Percentiles rank a stretch among this genome's conserved stretches.
phyloP scores from a whole-genome alignment of 2,888 invertebrate genomes.

The Cephus sareptanus region DNA sequence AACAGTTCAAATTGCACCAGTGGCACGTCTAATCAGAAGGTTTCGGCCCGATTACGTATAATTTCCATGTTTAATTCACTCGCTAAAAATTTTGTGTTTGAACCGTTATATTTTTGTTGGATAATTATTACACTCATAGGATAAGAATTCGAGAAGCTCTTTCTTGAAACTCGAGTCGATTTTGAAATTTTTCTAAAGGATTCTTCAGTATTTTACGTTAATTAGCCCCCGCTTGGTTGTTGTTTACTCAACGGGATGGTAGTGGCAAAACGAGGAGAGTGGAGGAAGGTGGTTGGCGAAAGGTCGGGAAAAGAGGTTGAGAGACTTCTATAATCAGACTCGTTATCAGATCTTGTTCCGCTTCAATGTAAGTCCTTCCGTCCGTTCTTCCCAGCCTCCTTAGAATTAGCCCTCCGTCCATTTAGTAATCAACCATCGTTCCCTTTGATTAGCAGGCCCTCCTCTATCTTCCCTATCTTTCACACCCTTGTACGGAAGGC shows the following conservation, averaged over 20 bases:
- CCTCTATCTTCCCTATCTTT: background rate
- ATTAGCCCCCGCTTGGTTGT: constrained; percentile 32
- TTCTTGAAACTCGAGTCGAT: background rate
- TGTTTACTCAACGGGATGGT: constrained; percentile 31
- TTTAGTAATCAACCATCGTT: constrained; percentile 44
- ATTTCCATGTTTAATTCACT: background rate
- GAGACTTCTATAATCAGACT: constrained; percentile 41
- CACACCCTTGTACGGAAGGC: background rate
- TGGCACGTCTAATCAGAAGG: background rate
- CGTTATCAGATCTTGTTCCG: constrained; percentile 40
- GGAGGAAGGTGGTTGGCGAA: constrained; percentile 34
- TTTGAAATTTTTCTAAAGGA: background rate
- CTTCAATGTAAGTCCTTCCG: constrained; percentile 16
- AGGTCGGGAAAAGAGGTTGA: constrained; percentile 29
- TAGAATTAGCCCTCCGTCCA: constrained; percentile 41
- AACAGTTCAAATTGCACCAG: background rate
- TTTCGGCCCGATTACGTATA: background rate
- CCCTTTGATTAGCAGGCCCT: constrained; percentile 37
- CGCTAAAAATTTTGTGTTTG: background rate
- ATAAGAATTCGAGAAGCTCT: background rate
- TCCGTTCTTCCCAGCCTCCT: constrained; percentile 9
- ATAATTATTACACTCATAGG: background rate
- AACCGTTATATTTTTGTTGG: background rate
- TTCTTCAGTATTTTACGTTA: constrained; percentile 39
- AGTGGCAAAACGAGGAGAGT: constrained; percentile 27